Conservation (phyloP, 2,113 vertebrate genomes). For the Lepus americanus region DNA sequence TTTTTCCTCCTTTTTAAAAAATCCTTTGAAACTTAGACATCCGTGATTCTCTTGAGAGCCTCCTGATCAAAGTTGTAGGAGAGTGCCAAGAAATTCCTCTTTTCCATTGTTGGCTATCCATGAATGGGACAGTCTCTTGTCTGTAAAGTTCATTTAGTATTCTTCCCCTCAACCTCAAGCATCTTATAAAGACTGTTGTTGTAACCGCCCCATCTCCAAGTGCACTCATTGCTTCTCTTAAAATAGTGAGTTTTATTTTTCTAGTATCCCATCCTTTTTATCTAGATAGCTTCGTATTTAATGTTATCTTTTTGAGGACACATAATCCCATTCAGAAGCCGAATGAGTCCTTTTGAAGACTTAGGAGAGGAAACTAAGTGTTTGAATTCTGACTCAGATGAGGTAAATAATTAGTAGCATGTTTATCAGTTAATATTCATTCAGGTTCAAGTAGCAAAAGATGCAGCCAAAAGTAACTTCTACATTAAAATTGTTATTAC, state of each 20-base stretch:
- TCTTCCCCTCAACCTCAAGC: neutral
- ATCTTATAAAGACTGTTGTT: neutral
- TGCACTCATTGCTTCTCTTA: neutral
- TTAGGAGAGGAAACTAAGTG: neutral
- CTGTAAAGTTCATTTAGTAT: neutral
- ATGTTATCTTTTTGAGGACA: constrained; percentile 17
- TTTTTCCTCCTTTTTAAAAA: neutral
- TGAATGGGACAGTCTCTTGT: neutral
- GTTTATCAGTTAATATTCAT: neutral
- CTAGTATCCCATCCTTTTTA: neutral
- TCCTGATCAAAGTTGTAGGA: neutral
- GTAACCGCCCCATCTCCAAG: neutral
- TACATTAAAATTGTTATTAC: neutral
- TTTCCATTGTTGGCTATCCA: neutral
- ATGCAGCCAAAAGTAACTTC: neutral
- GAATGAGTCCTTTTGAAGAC: no score
- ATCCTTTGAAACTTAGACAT: neutral
- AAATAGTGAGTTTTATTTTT: neutral
- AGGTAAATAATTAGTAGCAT: neutral
- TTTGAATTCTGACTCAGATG: neutral
- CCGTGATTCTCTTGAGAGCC: neutral
- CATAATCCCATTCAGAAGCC: no score
- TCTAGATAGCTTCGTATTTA: neutral
- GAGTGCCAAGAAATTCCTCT: neutral
- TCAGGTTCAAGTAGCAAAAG: constrained; percentile 5